A percentile compares a stretch with the other conserved stretches of the same genome.
phyloP scores from a whole-genome alignment of 2,113 vertebrate species.

The Patagioenas fasciata region DNA sequence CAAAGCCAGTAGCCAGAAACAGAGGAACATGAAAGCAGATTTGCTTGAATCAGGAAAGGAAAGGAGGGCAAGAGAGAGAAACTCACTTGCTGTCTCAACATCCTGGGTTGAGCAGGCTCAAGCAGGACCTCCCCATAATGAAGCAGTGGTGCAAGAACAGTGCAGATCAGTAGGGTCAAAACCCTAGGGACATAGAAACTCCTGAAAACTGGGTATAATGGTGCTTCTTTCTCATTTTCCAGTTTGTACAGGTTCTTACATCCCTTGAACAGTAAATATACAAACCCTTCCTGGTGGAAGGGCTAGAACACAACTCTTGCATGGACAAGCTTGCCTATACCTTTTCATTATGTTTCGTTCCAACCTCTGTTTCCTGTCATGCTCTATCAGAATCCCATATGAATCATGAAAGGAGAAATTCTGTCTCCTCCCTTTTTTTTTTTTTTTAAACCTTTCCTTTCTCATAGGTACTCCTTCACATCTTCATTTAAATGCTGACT shows the following conservation, averaged over 20 bases:
- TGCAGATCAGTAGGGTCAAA: background rate
- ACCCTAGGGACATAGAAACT: background rate
- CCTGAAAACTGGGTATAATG: background rate
- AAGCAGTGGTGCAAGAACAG: background rate
- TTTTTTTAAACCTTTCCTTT: background rate
- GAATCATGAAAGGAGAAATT: background rate
- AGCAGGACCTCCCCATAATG: background rate
- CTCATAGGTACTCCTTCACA: background rate
- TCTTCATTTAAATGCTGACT: background rate
- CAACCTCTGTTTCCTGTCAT: background rate
- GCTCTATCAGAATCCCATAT: background rate
- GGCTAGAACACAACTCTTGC: background rate
- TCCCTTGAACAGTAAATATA: background rate
- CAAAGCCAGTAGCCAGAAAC: conserved; percentile 11
- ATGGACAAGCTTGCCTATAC: background rate
- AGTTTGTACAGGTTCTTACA: background rate
- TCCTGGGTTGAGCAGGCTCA: background rate
- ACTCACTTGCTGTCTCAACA: background rate
- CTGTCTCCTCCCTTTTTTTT: background rate
- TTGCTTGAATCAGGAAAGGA: background rate
- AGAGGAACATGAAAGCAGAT: background rate
- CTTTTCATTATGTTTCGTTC: background rate
- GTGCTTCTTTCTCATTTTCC: background rate
- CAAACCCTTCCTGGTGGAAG: background rate
- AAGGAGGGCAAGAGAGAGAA: background rate